These are phyloP conservation scores for Labeo catla DNA, from an alignment of 2,113 vertebrate genomes.

Conservation along the genomic window DNA sequence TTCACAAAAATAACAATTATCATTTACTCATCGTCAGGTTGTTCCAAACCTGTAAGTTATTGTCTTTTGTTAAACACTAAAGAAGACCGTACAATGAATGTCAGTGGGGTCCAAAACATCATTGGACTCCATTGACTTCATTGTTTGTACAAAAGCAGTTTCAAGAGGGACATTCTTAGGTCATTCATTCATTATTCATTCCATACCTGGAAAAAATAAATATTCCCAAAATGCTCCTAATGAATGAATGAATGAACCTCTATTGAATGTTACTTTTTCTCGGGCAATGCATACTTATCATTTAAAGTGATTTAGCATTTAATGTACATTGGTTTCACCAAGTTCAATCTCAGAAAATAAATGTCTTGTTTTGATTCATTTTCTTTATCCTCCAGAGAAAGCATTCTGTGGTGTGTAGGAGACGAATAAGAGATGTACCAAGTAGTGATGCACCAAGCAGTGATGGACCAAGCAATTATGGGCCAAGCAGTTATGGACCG, in stretches of 20 bases:
- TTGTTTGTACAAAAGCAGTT: background rate
- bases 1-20: background rate
- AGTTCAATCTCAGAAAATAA: background rate
- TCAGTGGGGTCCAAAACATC: background rate
- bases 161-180: background rate
- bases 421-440: constrained; percentile 43
- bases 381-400: constrained; percentile 66
- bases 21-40: background rate
- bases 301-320: background rate
- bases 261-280: background rate
- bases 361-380: constrained; percentile 4
- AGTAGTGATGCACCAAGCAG: constrained; percentile 55
- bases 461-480: background rate
- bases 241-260: background rate
- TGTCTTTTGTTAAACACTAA: background rate
- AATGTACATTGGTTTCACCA: background rate
- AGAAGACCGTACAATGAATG: background rate
- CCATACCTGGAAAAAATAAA: background rate
- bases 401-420: constrained; percentile 69
- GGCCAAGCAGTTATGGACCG: constrained; percentile 65
- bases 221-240: background rate
- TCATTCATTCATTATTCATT: background rate
- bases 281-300: background rate
- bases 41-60: background rate
- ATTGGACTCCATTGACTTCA: background rate